phyloP scores from a whole-genome alignment of 1,140 invertebrate genomes.

The Trachelipus rathkii region DNA sequence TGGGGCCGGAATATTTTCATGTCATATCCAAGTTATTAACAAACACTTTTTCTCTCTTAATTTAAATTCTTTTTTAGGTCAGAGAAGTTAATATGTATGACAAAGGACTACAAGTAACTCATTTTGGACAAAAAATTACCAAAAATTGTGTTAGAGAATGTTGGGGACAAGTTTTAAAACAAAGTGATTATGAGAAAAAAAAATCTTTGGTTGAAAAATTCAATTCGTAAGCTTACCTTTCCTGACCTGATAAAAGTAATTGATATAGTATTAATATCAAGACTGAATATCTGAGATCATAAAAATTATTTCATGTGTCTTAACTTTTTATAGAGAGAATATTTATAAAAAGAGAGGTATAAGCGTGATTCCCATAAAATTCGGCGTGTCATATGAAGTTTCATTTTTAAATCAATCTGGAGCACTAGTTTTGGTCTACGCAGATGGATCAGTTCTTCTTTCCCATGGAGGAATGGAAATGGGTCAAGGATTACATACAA shows the following conservation, averaged over 20 bases:
- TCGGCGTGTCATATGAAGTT: slow-evolving; percentile 78
- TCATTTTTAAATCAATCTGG: slow-evolving; percentile 81
- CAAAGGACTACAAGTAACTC: slow-evolving; percentile 50
- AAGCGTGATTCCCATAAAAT: slow-evolving; percentile 78
- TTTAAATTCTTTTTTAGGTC: slow-evolving; percentile 47
- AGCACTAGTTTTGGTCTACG: slow-evolving; percentile 81
- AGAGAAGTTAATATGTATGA: slow-evolving; percentile 53
- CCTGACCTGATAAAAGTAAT: slow-evolving; percentile 35
- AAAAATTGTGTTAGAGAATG: slow-evolving; percentile 51
- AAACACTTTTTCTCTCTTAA: background rate
- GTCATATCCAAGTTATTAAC: too few relatives aligned
- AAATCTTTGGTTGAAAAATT: slow-evolving; percentile 48
- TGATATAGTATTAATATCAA: background rate
- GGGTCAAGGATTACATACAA: slow-evolving; percentile 93
- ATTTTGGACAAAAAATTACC: slow-evolving; percentile 51
- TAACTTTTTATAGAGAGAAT: slow-evolving; percentile 26
- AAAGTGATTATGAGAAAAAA: slow-evolving; percentile 49
- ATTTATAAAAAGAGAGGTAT: slow-evolving; percentile 70
- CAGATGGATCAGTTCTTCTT: slow-evolving; percentile 85
- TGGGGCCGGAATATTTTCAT: too few relatives aligned
- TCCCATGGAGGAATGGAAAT: slow-evolving; percentile 90
- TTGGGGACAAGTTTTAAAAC: slow-evolving; percentile 52
- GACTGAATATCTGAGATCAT: background rate
- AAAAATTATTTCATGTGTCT: background rate
- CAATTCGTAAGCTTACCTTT: slow-evolving; percentile 43